These are phyloP conservation scores for Poeciliopsis turrubarensis DNA, from an alignment of 2,113 vertebrate genomes.

Conservation along the genomic window DNA sequence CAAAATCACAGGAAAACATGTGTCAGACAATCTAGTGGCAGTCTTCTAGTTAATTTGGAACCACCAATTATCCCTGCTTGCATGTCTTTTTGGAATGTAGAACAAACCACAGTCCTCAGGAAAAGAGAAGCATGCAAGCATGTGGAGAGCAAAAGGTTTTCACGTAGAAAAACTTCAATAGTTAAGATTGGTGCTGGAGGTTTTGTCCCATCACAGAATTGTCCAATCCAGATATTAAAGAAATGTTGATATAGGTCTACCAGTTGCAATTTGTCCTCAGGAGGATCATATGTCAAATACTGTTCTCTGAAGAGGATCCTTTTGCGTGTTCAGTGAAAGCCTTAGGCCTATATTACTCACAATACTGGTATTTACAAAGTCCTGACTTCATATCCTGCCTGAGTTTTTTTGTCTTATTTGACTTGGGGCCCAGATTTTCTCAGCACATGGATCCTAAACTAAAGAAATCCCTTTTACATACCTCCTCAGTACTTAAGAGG, in stretches of 20 bases:
- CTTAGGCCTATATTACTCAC: conserved; percentile 50
- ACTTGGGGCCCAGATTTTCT: conserved; percentile 37
- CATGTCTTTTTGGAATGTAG: neutral
- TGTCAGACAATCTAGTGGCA: neutral
- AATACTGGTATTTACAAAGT: conserved; percentile 62
- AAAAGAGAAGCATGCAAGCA: neutral
- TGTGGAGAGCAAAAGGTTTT: neutral
- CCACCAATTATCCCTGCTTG: neutral
- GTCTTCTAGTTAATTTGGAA: neutral
- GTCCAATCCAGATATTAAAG: conserved; percentile 1
- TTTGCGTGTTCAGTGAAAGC: conserved; percentile 43
- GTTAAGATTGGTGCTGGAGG: neutral
- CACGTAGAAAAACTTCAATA: neutral
- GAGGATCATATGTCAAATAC: conserved; percentile 16
- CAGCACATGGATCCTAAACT: conserved; percentile 54
- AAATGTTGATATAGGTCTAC: neutral
- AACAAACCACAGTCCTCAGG: neutral
- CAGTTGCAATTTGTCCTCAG: conserved; percentile 3
- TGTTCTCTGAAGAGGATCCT: conserved; percentile 36
- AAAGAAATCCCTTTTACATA: conserved; percentile 67
- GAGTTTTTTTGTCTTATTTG: conserved; percentile 58
- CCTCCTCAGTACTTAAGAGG: conserved; percentile 51
- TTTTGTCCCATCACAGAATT: neutral
- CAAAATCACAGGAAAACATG: neutral
- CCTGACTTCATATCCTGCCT: conserved; percentile 72